Base-by-base conservation (phyloP, 2,888 invertebrate species). In the Gymnoscelis rufifasciata region DNA sequence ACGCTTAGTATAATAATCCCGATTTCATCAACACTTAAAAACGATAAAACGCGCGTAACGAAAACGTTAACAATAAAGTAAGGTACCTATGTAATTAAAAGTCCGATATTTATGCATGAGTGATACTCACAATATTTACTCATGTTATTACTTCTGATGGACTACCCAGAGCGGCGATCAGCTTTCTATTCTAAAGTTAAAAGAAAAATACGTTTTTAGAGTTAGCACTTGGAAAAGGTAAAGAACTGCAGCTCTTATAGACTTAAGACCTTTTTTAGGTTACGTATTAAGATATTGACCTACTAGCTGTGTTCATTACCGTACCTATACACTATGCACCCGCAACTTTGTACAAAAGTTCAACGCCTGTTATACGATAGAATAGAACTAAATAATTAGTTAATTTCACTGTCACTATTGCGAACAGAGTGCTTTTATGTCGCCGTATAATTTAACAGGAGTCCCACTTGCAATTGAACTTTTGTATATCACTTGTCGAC, bases 321-420 rank as follows among this genome's bases (percentile, higher is more conserved):
- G 54, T 51, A 58, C 59, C 51, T 57, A 56, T 57, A 52, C 62
- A 64, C 51, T 57, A 56, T 57, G 53, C 62, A 64, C 58, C 63
- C 67, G 77, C 80, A 82, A 80, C 82, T 80, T 82, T 83, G 80
- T 81, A 80, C 80, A 79, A 80, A 82, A 82, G 78, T 79, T 80
- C 74, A 80, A 78, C 66, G 70, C 74, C 45, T 40, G 42, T 33
- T 33, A 33, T n/a, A 7, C 31, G 15, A 19, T 19, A 19, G 5
- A 19, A 19, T n/a, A n/a, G n/a, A n/a, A n/a, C n/a, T n/a, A n/a
- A n/a, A 19, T 3, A 19, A 19, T 3, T 19, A 19, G 19, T 19
- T 5, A 19, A 2, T 3, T 3, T 2, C 19, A 3, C 19, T 19
- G 19, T 19, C 5, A 19, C 19, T 5, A 5, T 19, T 19, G 19